Evolutionary conservation across 2,113 vertebrate genomes (phyloP).

Genomic region (Gasterosteus aculeatus): DNA sequence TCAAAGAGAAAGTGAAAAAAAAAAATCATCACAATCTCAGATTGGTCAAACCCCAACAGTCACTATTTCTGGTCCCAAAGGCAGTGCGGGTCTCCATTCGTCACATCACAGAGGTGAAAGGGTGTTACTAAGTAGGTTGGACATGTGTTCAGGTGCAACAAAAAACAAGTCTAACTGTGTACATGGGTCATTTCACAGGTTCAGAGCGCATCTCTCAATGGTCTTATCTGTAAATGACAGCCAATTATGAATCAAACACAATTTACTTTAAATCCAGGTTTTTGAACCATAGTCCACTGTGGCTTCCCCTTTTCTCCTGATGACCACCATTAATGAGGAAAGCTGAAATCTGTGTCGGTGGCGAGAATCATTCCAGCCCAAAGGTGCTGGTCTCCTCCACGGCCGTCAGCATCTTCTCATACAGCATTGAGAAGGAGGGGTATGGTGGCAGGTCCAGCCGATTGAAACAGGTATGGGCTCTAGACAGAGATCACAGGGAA

Average conservation of each 20-base stretch:
- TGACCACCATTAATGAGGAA: neutral
- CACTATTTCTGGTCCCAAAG: conserved; percentile 30
- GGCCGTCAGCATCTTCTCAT: conserved; percentile 94
- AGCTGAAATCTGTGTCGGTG: neutral
- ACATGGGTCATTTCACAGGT: neutral
- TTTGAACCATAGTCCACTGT: neutral
- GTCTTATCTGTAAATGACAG: neutral
- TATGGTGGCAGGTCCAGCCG: conserved; percentile 94
- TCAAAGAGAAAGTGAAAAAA: conserved; percentile 12
- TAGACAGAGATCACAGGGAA: conserved; percentile 54
- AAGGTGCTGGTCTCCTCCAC: conserved; percentile 97
- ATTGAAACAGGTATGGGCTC: conserved; percentile 96
- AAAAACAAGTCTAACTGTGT: neutral
- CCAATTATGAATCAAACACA: conserved; percentile 18
- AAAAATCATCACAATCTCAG: neutral
- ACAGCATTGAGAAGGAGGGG: conserved; percentile 93
- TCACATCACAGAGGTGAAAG: conserved; percentile 24
- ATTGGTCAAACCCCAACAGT: conserved; percentile 11
- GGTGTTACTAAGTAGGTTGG: conserved; percentile 12
- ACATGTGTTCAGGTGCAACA: conserved; percentile 29
- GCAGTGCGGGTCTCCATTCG: conserved; percentile 37
- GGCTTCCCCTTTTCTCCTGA: neutral
- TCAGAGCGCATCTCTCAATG: conserved; percentile 4
- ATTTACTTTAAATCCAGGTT: conserved; percentile 12
- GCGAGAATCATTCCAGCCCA: conserved; percentile 85